Evolutionary conservation across 64 coral and sea anemone genomes (phyloP).

Genomic region (Actinia equina): DNA sequence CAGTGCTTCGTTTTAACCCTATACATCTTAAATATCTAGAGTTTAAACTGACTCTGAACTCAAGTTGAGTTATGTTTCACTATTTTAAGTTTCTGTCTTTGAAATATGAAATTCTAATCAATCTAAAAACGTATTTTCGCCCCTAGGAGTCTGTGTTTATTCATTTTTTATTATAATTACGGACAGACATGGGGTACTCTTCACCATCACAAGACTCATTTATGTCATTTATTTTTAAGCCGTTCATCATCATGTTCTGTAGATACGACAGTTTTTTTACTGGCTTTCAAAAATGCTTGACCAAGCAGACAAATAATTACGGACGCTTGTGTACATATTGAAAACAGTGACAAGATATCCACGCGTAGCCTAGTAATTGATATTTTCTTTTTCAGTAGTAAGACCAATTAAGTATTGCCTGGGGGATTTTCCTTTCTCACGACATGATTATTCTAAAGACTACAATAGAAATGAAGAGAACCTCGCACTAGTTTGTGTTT

Average conservation of each 20-base stretch:
- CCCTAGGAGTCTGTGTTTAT: too few relatives aligned
- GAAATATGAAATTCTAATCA: too few relatives aligned
- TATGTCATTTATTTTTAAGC: neutral
- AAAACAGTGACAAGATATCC: neutral
- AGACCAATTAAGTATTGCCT: neutral
- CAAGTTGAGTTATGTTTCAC: too few relatives aligned
- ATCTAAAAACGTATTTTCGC: too few relatives aligned
- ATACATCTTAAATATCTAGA: too few relatives aligned
- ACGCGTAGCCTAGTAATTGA: neutral
- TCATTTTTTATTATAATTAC: too few relatives aligned
- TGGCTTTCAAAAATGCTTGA: neutral
- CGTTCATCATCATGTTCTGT: neutral
- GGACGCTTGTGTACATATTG: neutral
- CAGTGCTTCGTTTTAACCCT: neutral
- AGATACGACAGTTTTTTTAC: neutral
- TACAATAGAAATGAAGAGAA: too few relatives aligned
- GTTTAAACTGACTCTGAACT: too few relatives aligned
- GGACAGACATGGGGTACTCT: too few relatives aligned
- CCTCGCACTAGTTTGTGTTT: too few relatives aligned
- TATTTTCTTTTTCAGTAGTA: neutral
- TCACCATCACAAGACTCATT: neutral
- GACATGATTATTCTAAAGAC: neutral
- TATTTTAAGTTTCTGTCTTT: too few relatives aligned
- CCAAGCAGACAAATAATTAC: neutral
- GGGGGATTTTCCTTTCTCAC: neutral